Evolutionary conservation across 2,797 vertebrate species (phyloP), one percentile per base, ranked within the genome.

Genomic region (Periophthalmus magnuspinnatus): DNA sequence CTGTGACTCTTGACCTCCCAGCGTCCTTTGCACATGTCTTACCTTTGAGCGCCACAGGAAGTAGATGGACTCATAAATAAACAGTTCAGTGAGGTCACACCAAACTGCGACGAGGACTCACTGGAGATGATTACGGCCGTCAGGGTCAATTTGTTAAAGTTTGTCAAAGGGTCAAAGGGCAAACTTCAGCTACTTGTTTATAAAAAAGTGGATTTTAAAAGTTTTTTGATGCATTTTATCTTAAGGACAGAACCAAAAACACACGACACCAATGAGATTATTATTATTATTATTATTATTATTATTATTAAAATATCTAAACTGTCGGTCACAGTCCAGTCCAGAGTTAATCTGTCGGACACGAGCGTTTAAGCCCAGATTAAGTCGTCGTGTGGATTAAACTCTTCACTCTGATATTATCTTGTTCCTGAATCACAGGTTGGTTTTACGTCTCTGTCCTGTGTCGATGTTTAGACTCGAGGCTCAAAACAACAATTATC

Each of bases 1-100:
- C 74, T 68, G 71, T 72, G 71, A 88, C 80, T 87, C 79, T 71
- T 89, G 80, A 84, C 83, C 83, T 81, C 64, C 75, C 54, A 63
- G 84, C 81, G 84, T 82, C 82, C 73, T 79, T 10, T 0, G 62
- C 68, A n/a, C 41, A 38, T 57, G 0, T 74, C 59, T 73, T 75
- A 48, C 28, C 76, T 72, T 79, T 77, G 63, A 59, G 32, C 64
- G n/a, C 63, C n/a, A 68, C 13, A 55, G 34, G 38, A 76, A 60
- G 28, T 67, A 64, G 69, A 78, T 24, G 28, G 2, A 5, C 10
- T 45, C 11, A 45, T 22, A 11, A 9, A 55, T 55, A 22, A 55
- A 55, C 10, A 55, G 5, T 4, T 22, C 21, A 22, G 8, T 74
- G 24, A 34, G 72, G 50, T 57, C 65, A 75, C 66, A 63, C 34